These are phyloP conservation scores for Drosophila mayri DNA, from an alignment of 1,140 invertebrate species.

Conservation along the genomic window DNA sequence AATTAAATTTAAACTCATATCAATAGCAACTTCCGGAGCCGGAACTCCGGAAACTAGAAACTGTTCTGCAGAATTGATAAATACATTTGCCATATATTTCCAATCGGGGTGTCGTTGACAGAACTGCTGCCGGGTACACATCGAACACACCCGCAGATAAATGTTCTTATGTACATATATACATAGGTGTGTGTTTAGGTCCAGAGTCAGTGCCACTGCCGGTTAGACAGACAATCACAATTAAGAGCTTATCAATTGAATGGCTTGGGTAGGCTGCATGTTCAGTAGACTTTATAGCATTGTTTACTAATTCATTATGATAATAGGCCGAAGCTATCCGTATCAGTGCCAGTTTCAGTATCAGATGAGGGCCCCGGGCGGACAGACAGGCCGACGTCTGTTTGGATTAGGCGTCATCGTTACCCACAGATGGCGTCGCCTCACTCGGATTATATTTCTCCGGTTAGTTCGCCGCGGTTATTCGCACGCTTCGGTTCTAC, in stretches of 20 bases:
- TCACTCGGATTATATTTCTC: conserved; percentile 42
- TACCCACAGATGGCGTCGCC: conserved; percentile 32
- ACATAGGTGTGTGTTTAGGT: neutral
- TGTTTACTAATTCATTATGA: conserved; percentile 64
- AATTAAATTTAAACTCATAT: neutral
- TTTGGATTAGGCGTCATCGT: conserved; percentile 52
- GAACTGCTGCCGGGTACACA: conserved; percentile 3
- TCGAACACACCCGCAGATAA: conserved; percentile 5
- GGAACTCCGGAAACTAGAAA: neutral
- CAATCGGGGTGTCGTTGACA: conserved; percentile 1
- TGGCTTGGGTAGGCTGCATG: conserved; percentile 20
- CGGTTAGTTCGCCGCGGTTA: conserved; percentile 52
- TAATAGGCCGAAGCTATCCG: conserved; percentile 47
- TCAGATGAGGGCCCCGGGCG: conserved; percentile 11
- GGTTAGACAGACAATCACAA: conserved; percentile 28
- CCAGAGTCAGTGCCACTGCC: neutral
- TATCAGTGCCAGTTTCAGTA: conserved; percentile 59
- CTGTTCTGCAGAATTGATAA: too few relatives aligned
- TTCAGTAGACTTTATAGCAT: conserved; percentile 47
- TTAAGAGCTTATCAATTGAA: conserved; percentile 64
- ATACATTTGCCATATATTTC: neutral
- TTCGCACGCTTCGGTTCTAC: conserved; percentile 42
- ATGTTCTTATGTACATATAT: neutral
- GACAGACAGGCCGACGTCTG: conserved; percentile 23
- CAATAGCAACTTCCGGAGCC: neutral